phyloP scores from a whole-genome alignment of 2,113 vertebrate species.

The Oophaga pumilio region DNA sequence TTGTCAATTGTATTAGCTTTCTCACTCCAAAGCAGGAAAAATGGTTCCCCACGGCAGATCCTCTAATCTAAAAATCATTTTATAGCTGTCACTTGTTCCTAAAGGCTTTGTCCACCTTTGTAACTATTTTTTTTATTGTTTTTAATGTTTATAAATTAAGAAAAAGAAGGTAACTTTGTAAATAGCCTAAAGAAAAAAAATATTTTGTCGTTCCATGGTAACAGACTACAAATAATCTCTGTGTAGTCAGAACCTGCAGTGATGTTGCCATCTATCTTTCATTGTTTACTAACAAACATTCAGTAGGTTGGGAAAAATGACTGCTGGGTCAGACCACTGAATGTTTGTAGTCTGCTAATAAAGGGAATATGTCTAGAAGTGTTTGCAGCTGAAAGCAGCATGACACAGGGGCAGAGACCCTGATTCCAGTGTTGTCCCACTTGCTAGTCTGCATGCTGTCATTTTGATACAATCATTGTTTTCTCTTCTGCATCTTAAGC shows the following conservation, averaged over 20 bases:
- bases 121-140: no score
- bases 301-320: background rate
- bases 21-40: background rate
- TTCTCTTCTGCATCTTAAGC: no score
- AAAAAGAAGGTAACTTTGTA: background rate
- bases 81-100: background rate
- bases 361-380: no score
- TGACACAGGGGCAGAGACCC: no score
- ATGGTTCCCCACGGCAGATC: background rate
- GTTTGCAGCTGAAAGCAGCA: no score
- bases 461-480: no score
- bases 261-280: background rate
- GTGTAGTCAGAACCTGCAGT: background rate
- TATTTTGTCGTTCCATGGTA: background rate
- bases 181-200: background rate
- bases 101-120: background rate
- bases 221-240: background rate
- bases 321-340: background rate
- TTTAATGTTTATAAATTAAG: background rate
- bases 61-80: background rate
- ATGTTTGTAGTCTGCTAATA: background rate
- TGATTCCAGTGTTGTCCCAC: no score
- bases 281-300: background rate
- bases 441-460: no score
- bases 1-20: no score